These are phyloP conservation scores for Mystacornis crossleyi DNA, from an alignment of 2,113 vertebrate species.

Conservation along the genomic window DNA sequence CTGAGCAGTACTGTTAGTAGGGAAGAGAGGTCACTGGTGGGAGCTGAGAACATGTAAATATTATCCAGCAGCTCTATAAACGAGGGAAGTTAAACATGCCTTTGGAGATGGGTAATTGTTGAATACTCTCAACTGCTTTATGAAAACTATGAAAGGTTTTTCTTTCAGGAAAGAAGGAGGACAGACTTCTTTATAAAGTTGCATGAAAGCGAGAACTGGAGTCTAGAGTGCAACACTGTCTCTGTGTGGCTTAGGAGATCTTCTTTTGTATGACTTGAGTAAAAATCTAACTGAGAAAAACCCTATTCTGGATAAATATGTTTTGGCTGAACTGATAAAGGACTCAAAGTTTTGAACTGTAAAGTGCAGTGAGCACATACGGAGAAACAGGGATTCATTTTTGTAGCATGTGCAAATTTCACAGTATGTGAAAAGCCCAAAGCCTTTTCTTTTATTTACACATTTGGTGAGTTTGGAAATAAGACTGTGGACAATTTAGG, in stretches of 20 bases:
- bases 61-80: constrained; percentile 17
- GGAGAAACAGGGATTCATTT: not conserved
- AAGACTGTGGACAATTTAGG: not conserved
- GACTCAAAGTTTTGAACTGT: not conserved
- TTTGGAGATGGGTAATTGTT: not conserved
- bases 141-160: not conserved
- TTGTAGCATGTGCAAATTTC: not conserved
- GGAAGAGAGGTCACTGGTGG: not conserved
- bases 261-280: not conserved
- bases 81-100: not conserved
- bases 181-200: not conserved
- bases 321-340: not conserved
- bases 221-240: not conserved
- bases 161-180: not conserved
- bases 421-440: not conserved
- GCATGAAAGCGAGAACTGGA: not conserved
- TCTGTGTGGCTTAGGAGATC: not conserved
- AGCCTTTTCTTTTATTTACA: not conserved
- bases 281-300: not conserved
- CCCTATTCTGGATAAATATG: not conserved
- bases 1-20: not conserved
- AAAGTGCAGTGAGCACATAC: not conserved
- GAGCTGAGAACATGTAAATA: constrained; percentile 28
- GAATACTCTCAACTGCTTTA: not conserved
- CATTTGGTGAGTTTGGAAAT: not conserved